Evolutionary conservation across 2,888 invertebrate genomes (phyloP).

Genomic region (Sycophila texana): DNA sequence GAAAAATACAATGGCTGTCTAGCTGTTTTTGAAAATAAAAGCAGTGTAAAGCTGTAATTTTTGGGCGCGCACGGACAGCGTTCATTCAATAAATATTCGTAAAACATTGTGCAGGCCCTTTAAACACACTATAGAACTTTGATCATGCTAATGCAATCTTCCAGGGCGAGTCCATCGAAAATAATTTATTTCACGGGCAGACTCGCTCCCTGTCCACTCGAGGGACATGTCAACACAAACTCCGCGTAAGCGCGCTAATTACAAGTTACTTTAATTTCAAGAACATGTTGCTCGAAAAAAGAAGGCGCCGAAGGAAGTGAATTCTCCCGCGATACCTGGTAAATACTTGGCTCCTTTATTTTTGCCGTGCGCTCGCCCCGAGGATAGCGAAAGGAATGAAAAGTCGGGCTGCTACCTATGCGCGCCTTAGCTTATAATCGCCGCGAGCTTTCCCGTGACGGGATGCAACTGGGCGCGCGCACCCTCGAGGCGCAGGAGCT

Average conservation of each 20-base stretch:
- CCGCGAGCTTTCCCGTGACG: constrained; percentile 37
- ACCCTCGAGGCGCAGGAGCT: constrained; percentile 38
- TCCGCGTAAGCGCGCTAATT: constrained; percentile 53
- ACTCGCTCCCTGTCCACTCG: constrained; percentile 26
- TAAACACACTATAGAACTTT: constrained; percentile 8
- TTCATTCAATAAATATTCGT: neutral
- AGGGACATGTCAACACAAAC: constrained; percentile 32
- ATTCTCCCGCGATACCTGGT: constrained; percentile 28
- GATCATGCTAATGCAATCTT: constrained; percentile 30
- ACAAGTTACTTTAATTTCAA: constrained; percentile 52
- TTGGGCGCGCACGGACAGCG: too few relatives aligned
- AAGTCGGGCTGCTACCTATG: constrained; percentile 33
- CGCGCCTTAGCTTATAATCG: neutral
- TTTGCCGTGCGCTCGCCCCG: constrained; percentile 10
- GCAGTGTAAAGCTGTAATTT: too few relatives aligned
- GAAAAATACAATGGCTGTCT: too few relatives aligned
- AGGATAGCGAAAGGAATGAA: constrained; percentile 47
- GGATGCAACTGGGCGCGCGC: constrained; percentile 26
- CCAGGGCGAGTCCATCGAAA: neutral
- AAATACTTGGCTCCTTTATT: constrained; percentile 36
- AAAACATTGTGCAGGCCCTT: constrained; percentile 8
- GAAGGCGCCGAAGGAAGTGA: neutral
- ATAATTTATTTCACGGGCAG: constrained; percentile 43
- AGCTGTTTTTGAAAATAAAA: too few relatives aligned
- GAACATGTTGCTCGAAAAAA: constrained; percentile 11